phyloP scores from a whole-genome alignment of 2,113 vertebrate species.

The Aleadryas rufinucha region DNA sequence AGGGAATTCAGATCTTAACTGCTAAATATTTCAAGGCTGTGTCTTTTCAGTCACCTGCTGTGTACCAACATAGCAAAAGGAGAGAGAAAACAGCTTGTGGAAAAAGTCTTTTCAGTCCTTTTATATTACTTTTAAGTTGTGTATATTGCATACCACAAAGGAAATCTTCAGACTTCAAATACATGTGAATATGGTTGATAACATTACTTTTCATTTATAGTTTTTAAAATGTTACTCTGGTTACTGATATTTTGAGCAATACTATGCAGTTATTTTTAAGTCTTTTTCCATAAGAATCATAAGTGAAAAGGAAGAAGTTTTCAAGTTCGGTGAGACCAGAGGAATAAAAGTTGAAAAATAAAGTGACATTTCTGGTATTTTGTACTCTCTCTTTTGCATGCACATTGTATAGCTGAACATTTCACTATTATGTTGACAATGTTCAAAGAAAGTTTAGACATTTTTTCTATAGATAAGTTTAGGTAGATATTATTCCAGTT shows the following conservation, averaged over 20 bases:
- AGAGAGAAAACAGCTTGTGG: not conserved
- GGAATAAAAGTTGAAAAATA: not conserved
- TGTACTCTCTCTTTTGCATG: not conserved
- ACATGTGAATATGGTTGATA: not conserved
- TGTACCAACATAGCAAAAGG: not conserved
- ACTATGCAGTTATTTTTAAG: not conserved
- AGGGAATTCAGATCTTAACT: not conserved
- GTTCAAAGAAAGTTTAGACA: not conserved
- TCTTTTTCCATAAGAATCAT: not conserved
- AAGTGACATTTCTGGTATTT: not conserved
- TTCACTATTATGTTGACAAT: not conserved
- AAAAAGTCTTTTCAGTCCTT: not conserved
- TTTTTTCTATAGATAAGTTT: not conserved
- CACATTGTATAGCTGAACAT: not conserved
- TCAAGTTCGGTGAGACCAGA: not conserved
- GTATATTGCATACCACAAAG: not conserved
- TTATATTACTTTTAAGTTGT: not conserved
- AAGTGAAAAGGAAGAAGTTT: not conserved
- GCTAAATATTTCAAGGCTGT: not conserved
- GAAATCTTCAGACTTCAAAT: not conserved
- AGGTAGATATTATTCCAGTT: not conserved
- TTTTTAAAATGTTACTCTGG: not conserved
- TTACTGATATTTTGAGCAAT: not conserved
- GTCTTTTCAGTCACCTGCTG: not conserved
- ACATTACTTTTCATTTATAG: not conserved